phyloP scores from a whole-genome alignment of 2,888 invertebrate species.

The Prosopocoilus inquinatus region DNA sequence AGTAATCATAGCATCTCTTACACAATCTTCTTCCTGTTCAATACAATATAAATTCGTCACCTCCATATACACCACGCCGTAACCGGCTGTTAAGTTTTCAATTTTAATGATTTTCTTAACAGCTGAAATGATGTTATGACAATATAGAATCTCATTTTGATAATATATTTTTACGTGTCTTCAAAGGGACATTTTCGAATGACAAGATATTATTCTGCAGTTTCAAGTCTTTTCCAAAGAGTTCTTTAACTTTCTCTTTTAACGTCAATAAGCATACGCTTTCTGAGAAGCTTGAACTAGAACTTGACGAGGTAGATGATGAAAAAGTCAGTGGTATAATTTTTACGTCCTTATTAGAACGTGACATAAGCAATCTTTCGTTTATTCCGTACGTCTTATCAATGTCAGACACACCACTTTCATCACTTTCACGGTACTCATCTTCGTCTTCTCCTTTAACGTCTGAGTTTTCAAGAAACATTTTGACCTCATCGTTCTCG shows the following conservation, averaged over 20 bases:
- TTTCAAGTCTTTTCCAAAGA: slow-evolving; percentile 20
- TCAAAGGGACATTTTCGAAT: slow-evolving; percentile 28
- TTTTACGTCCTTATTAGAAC: too few relatives aligned
- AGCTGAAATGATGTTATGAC: slow-evolving; percentile 33
- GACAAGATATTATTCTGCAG: slow-evolving; percentile 29
- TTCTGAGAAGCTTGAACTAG: too few relatives aligned
- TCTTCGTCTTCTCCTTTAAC: too few relatives aligned
- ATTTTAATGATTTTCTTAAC: slow-evolving; percentile 42
- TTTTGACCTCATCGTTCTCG: too few relatives aligned
- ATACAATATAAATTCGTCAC: slow-evolving; percentile 39
- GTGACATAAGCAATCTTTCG: too few relatives aligned
- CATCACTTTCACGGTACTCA: too few relatives aligned
- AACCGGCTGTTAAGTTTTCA: slow-evolving; percentile 46
- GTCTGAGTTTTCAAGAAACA: too few relatives aligned
- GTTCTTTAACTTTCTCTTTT: not conserved
- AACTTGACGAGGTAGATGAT: too few relatives aligned
- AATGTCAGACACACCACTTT: too few relatives aligned
- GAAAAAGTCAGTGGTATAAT: too few relatives aligned
- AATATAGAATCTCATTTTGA: not conserved
- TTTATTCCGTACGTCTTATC: too few relatives aligned
- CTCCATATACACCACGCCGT: slow-evolving; percentile 30
- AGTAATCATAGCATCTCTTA: slow-evolving; percentile 25
- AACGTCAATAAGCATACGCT: not conserved
- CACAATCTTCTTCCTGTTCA: slow-evolving; percentile 11
- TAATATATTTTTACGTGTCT: slow-evolving; percentile 31